Conservation (phyloP, 2,888 invertebrate genomes). For the Monopis laevigella region DNA sequence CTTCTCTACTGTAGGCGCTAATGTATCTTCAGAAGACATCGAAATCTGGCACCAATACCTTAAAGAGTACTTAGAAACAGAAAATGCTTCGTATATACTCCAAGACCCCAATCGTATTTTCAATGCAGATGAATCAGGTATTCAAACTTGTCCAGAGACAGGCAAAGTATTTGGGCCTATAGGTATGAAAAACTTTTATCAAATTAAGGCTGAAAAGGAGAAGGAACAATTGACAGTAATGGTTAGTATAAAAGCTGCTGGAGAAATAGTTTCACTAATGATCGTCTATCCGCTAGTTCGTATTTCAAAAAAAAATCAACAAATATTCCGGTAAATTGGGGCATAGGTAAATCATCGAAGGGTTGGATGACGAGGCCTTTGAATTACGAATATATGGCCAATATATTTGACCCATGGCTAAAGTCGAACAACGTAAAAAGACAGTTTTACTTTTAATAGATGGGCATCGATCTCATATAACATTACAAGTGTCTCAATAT, state of each 20-base stretch:
- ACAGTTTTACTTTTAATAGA: conserved; percentile 10
- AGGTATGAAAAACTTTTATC: conserved; percentile 10
- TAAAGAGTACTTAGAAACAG: not conserved
- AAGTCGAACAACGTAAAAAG: no score
- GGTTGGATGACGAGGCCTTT: conserved; percentile 17
- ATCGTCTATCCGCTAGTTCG: conserved; percentile 13
- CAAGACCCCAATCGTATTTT: conserved; percentile 9
- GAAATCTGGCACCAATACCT: conserved; percentile 12
- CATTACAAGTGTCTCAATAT: no score
- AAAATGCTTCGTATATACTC: conserved; percentile 1
- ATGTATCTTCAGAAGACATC: conserved; percentile 12
- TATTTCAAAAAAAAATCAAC: conserved; percentile 8
- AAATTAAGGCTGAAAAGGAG: conserved; percentile 12
- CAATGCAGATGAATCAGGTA: conserved; percentile 11
- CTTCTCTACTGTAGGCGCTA: conserved; percentile 11
- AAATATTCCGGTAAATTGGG: conserved; percentile 17
- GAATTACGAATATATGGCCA: conserved; percentile 18
- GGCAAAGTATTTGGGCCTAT: conserved; percentile 9
- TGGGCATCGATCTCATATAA: no score
- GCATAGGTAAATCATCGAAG: conserved; percentile 15
- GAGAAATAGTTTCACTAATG: conserved; percentile 9
- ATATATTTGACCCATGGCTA: no score
- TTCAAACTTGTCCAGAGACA: not conserved
- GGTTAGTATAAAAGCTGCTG: conserved; percentile 1
- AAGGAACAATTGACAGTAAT: no score